Conservation (phyloP, 2,797 vertebrate species). For the Malacoctenus gilli region DNA sequence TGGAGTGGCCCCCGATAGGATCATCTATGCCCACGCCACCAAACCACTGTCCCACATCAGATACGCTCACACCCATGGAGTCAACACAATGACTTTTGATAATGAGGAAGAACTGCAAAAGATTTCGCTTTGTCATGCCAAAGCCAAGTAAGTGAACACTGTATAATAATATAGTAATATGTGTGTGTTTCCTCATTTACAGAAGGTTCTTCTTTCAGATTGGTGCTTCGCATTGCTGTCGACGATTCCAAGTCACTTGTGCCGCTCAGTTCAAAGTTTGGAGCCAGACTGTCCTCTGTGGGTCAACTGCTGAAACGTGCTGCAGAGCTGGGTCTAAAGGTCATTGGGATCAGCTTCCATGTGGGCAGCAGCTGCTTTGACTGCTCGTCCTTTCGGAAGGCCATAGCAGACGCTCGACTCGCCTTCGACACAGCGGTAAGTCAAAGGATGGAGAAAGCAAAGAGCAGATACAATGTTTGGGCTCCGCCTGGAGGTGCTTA, state of each 20-base stretch:
- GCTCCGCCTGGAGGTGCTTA: too few species aligned
- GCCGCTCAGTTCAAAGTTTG: constrained; percentile 48
- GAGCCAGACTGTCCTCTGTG: constrained; percentile 27
- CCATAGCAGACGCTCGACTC: constrained; percentile 75
- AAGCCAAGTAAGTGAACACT: constrained; percentile 63
- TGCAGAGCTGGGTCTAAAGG: constrained; percentile 26
- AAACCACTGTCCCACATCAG: constrained; percentile 57
- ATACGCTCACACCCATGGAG: constrained; percentile 44
- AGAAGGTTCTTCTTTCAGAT: constrained; percentile 24
- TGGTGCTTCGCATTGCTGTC: constrained; percentile 46
- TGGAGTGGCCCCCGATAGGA: constrained; percentile 45
- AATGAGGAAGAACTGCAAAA: constrained; percentile 62
- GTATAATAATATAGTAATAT: too few species aligned
- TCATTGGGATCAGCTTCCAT: constrained; percentile 77
- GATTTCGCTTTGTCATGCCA: constrained; percentile 40
- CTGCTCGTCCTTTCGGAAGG: constrained; percentile 61
- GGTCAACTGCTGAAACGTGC: constrained; percentile 41
- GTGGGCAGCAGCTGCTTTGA: constrained; percentile 69
- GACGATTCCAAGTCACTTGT: constrained; percentile 20
- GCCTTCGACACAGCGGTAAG: constrained; percentile 79
- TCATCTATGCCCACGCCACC: constrained; percentile 62
- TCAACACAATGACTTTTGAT: constrained; percentile 66
- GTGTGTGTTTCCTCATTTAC: background rate
- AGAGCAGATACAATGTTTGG: too few species aligned
- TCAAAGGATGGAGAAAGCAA: too few species aligned